Base-by-base conservation (phyloP, 2,113 vertebrate genomes). In the Gopherus evgoodei region DNA sequence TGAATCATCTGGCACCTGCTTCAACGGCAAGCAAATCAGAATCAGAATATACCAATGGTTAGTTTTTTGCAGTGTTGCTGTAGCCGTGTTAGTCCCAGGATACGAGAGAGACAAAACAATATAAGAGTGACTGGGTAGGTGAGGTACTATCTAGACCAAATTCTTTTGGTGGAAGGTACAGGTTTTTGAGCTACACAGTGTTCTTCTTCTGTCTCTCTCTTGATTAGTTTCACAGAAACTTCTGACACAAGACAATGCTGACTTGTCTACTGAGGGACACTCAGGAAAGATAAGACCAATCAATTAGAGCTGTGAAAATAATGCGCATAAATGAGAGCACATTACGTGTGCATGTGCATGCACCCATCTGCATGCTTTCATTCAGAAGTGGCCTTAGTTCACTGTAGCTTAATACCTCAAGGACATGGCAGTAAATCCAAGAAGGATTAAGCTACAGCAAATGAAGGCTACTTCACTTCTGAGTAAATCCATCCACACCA, bases 1-100 rank as follows among this genome's bases (percentile, higher is more conserved):
- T 98, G 96, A 98, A 92, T 98, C 97, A 97, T 94, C 96, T 94
- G 86, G 94, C 91, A 94, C 97, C 94, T 97, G 97, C 42, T 93
- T 5, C 95, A 93, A 96, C 54, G 2, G 16, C 24, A 8, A 56
- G 29, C 10, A 90, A 88, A 1, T 11, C 76, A 89, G 95, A 96
- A 93, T 79, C 83, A 82, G 89, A 95, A 50, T 57, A 89, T 94
- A 93, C 78, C 88, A 94, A 84, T 2, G 3, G 76, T 83, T 47
- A 38, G 1, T 8, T 14, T 49, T 81, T 80, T 54, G 3, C 1
- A 88, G 72, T 56, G 9, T 27, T 24, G 10, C 22, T 57, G 24
- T 57, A 57, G 56, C 10, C 11, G 5, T 62, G 57, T 31, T 62
- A 12, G 57, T 6, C 29, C 27, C 27, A 62, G 57, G 57, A 62